Evolutionary conservation across 2,888 invertebrate genomes (phyloP).

Genomic region (Diplolepis rosae): DNA sequence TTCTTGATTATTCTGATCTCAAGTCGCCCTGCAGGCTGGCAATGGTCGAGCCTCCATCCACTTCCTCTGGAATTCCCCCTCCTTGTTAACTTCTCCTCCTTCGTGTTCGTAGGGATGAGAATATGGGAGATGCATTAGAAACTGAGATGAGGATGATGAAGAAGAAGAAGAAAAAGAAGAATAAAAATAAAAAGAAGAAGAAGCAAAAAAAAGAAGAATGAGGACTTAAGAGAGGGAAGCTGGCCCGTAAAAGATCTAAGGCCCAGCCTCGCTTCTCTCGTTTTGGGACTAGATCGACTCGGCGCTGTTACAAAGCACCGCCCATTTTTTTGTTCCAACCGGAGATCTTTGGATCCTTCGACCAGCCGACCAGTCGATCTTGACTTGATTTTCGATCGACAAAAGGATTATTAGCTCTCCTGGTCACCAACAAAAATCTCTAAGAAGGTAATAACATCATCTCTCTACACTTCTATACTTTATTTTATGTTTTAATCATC

Average conservation of each 20-base stretch:
- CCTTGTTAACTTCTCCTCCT: constrained; percentile 40
- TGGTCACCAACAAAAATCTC: constrained; percentile 25
- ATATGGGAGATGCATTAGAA: constrained; percentile 7
- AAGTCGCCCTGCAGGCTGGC: constrained; percentile 66
- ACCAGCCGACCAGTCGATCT: constrained; percentile 12
- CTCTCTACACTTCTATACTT: background rate
- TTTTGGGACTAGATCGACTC: constrained; percentile 56
- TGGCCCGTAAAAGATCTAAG: constrained; percentile 59
- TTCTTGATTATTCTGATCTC: constrained; percentile 65
- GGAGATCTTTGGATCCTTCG: constrained; percentile 13
- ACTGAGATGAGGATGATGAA: constrained; percentile 11
- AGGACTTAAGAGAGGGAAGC: constrained; percentile 43
- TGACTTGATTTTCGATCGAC: constrained; percentile 22
- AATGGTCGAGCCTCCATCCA: constrained; percentile 56
- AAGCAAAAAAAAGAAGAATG: background rate
- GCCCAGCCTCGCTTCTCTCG: constrained; percentile 62
- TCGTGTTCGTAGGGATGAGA: constrained; percentile 34
- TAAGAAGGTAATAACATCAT: constrained; percentile 25
- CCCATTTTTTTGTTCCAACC: constrained; percentile 70
- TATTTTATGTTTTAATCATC: background rate
- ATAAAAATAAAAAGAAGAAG: constrained; percentile 21
- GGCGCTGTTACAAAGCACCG: constrained; percentile 69
- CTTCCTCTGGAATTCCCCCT: constrained; percentile 45
- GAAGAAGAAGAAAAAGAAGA: constrained; percentile 30
- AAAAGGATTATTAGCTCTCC: constrained; percentile 45